Conservation (phyloP, 2,113 vertebrate species). For the Tragulus kanchil region DNA sequence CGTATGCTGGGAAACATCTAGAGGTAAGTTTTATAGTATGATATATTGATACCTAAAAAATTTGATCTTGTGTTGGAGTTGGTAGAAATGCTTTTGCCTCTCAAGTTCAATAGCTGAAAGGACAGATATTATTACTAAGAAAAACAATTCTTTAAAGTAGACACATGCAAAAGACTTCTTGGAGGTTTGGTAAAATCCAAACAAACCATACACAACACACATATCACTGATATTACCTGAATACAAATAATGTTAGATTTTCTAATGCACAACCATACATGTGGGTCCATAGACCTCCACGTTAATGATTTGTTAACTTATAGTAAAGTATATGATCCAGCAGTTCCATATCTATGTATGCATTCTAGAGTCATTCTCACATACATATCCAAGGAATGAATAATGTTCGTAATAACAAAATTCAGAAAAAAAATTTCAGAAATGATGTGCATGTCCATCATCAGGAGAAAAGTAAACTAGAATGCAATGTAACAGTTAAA, state of each 20-base stretch:
- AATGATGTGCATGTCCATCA: background rate
- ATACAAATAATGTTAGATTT: background rate
- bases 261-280: background rate
- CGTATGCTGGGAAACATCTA: conserved; percentile 95
- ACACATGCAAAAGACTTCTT: background rate
- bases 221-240: background rate
- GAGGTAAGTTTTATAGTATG: conserved; percentile 88
- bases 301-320: background rate
- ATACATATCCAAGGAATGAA: background rate
- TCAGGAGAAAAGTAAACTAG: background rate
- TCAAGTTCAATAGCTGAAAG: background rate
- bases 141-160: too few species aligned
- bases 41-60: conserved; percentile 29
- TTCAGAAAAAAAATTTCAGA: too few species aligned
- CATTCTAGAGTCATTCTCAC: background rate
- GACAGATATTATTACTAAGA: background rate
- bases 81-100: conserved; percentile 49
- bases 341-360: too few species aligned
- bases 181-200: background rate
- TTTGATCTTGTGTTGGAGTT: background rate
- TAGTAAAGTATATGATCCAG: too few species aligned
- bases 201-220: background rate
- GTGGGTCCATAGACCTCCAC: background rate
- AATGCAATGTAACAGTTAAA: background rate
- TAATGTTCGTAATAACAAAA: background rate